Percentiles rank a stretch among this genome's conserved stretches.
phyloP scores from a whole-genome alignment of 2,113 vertebrate species.

The Chiloscyllium plagiosum region DNA sequence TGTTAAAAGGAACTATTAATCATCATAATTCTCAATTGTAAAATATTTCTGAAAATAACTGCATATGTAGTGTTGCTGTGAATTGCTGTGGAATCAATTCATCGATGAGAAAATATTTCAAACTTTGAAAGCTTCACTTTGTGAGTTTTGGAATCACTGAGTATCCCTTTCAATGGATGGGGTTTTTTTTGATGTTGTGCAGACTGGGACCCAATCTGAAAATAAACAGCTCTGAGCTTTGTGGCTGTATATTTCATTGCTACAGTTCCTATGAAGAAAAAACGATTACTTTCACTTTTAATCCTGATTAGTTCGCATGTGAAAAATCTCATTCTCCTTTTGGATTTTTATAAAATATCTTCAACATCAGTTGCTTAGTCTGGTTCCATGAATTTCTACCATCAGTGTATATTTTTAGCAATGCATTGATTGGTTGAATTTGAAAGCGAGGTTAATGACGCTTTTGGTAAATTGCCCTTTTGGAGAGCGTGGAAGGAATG shows the following conservation, averaged over 20 bases:
- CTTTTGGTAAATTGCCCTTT: neutral
- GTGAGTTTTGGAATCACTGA: neutral
- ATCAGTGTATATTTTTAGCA: neutral
- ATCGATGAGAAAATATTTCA: neutral
- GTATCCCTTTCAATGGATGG: neutral
- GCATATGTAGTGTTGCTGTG: neutral
- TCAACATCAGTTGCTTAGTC: neutral
- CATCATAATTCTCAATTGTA: neutral
- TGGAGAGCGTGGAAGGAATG: neutral
- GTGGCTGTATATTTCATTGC: neutral
- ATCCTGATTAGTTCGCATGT: neutral
- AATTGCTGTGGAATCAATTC: neutral
- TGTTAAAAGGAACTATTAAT: neutral
- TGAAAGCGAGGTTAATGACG: neutral
- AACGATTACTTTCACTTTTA: neutral
- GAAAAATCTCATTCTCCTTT: neutral
- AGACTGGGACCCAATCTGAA: neutral
- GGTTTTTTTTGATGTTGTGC: neutral
- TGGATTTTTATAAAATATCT: neutral
- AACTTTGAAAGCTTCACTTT: neutral
- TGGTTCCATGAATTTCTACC: neutral
- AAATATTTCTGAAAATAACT: neutral
- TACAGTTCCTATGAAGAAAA: neutral
- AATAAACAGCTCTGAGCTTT: neutral
- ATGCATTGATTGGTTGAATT: neutral